Evolutionary conservation across 2,888 invertebrate genomes (phyloP), one percentile per base, ranked within the genome.

Genomic region (Chorisops tibialis): DNA sequence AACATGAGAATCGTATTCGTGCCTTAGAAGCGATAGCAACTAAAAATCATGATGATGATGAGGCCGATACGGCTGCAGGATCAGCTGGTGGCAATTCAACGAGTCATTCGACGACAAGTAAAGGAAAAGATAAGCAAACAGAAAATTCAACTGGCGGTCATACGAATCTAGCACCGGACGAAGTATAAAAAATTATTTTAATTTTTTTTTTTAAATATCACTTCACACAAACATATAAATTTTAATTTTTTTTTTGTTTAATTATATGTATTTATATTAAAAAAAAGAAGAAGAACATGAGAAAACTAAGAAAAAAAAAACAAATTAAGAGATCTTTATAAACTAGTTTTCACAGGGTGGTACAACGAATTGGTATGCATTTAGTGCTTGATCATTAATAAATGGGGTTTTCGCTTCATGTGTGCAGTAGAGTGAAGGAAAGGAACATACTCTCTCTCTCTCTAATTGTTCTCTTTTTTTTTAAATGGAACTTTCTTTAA

Each of bases 1-100:
- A 94, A 73, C 95, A 95, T 74, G 95, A 95, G 80, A 93, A 92
- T 68, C 76, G 79, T 63, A 77, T 79, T 61, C 75, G 79, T 21
- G 77, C 77, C 56, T 69, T 79, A 65, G 79, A 79, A 68, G 78
- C 79, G 3, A 72, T 56, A 30, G 56, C 76, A 59, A 69, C 69
- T 39, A 73, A 73, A 59, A 71, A 72, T 14, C 71, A 73, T 47
- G 71, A 72, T 56, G 74, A 74, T 52, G 75, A 73, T 38, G 74
- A 73, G 58, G 70, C 66, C 51, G 70, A 70, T 65, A 45, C 30
- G 43, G 71, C 71, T 66, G 69, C 71, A 14, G 43, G 24, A 6
- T 12, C 22, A 37, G 52, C 39, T 30, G 61, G 48, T 43, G 41
- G 35, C 4, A 52, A 52, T 38, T 48, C 58, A 62, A 58, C 50